These are phyloP conservation scores for Pseudotriccus pelzelni DNA, from an alignment of 2,797 vertebrate species.

Conservation along the genomic window DNA sequence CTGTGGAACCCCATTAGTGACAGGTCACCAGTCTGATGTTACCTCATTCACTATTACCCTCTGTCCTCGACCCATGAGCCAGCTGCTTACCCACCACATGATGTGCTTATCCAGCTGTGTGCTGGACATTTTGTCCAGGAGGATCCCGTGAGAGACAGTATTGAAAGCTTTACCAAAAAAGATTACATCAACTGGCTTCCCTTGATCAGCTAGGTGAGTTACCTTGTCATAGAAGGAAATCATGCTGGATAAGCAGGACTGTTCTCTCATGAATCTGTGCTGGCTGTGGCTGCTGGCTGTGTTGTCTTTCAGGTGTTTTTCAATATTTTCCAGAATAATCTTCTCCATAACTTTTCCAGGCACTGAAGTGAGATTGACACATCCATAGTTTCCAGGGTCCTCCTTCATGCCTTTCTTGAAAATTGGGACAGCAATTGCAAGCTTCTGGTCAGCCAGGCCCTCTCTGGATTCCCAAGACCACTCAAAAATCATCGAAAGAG, in stretches of 20 bases:
- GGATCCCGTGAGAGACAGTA: neutral
- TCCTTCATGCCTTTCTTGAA: neutral
- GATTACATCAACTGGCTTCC: neutral
- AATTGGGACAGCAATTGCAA: neutral
- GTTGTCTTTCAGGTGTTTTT: neutral
- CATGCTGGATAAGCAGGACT: neutral
- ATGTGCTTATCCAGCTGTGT: neutral
- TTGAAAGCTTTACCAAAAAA: neutral
- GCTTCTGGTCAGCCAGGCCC: neutral
- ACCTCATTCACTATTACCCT: neutral
- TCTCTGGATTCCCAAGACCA: neutral
- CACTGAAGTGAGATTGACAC: neutral
- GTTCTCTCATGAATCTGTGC: neutral
- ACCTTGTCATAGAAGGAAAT: neutral
- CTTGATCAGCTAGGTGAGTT: neutral
- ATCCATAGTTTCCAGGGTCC: neutral
- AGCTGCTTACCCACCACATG: neutral
- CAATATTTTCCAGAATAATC: neutral
- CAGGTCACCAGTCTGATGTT: neutral
- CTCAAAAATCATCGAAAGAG: neutral
- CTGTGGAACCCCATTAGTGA: neutral
- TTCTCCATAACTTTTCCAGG: neutral
- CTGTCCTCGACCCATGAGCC: neutral
- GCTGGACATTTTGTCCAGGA: neutral
- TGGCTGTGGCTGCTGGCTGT: neutral